Base-by-base conservation (phyloP, 2,113 vertebrate species). In the Phyllostomus hastatus region DNA sequence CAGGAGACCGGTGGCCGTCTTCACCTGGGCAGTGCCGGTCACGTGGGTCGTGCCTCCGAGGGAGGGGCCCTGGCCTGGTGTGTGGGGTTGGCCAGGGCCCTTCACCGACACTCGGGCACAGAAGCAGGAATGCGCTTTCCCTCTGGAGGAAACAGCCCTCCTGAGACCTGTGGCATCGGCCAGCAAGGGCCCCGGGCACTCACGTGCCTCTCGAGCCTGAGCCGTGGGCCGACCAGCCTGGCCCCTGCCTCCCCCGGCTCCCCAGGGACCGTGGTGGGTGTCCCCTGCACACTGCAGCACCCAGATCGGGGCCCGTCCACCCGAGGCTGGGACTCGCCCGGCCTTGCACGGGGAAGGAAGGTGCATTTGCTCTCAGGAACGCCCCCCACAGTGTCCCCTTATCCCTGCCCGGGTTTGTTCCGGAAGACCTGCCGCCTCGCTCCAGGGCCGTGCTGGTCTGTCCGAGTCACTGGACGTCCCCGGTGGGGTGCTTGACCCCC, bases 11-110 rank as follows among this genome's bases (percentile, higher is more conserved):
- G 59, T 2, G 11, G 59, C 59, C 9, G 12, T 14, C 59, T 31
- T 31, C 28, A 64, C 26, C 11, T 10, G 24, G 59, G 26, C 2
- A 19, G 64, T 22, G 48, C 72, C 9, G 4, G 7, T 31, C 24
- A 0, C 0, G 2, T 24, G 33, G 64, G 33, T 1, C 54, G 0
- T 0, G 10, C 2, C 43, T 35, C 22, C n/a, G 2, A 2, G 16
- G 26, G 38, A 3, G 76, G 76, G 7, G 26, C 57, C 11, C 0
- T 7, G 6, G 2, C 24, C 70, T 70, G 24, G 22, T 1, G 0
- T 1, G 15, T 9, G 12, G 2, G 28, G 33, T 59, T 3, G 15
- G 20, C 50, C 69, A 10, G 28, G 10, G 72, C 17, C 22, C 9
- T 16, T 46, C 10, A 1, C 52, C 26, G 41, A 33, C 66, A 5